Base-by-base conservation (phyloP, 53 echinoderm and acorn worm genomes). In the Astropecten irregularis region DNA sequence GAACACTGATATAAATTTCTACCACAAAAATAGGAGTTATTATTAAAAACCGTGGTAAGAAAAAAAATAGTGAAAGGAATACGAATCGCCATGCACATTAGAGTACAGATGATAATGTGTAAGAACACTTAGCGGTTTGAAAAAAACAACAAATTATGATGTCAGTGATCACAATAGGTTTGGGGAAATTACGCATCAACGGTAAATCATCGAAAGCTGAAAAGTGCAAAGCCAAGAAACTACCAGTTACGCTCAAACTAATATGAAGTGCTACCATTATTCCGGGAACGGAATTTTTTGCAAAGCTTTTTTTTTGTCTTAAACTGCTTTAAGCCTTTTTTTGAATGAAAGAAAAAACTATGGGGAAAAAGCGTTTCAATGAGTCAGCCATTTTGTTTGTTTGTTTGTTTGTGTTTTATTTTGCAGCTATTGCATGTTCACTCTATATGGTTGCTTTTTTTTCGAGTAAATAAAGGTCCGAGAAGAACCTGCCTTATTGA, bases 351-450 rank as follows among this genome's bases (percentile, higher is more conserved):
- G 31, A 65, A 76, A 28, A 7, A 7, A 44, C 48, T 2, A 27
- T 9, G 15, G 27, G 32, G 5, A 14, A 28, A 47, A 37, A 14
- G 15, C 44, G 26, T 68, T 46, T 42, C 9, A 49, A 72, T 76
- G 60, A 44, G 26, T 76, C 36, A 53, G 52, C 25, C 54, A 53
- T 21, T 56, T 39, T 36, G 3, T 54, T 13, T 22, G 33, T 63
- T 18, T 34, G 34, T 33, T 63, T 63, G n/a, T 63, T 63, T 18
- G n/a, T 18, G 32, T 9, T 37, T 6, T 31, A 32, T 18, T 44
- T 46, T n/a, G 29, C 13, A 56, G 76, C 86, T 85, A 85, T 85
- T 85, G 86, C 86, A 85, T 85, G 86, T 85, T 85, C 86, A 85
- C 76, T 52, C 34, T 46, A 39, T 65, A 38, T 35, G 71, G 32